Evolutionary conservation across 1,140 invertebrate species (phyloP), one percentile per base, ranked within the genome.

Genomic region (Drosophila triauraria): DNA sequence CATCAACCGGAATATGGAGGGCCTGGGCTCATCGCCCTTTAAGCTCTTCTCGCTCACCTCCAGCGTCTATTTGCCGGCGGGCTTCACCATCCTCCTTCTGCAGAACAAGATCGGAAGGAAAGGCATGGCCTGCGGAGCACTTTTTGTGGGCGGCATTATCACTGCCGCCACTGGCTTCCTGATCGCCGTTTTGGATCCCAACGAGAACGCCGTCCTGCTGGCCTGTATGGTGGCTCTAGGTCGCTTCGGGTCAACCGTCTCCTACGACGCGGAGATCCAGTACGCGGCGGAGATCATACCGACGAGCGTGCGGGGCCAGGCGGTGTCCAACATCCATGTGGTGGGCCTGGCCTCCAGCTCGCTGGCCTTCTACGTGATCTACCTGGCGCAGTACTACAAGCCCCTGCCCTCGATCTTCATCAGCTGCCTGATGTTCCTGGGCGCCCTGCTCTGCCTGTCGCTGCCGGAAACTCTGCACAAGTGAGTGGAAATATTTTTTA

Each of bases 261-360:
- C 95, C 10, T 96, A 95, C 80, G 94, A 95, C 80, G 94, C 95
- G 2, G 88, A 94, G 82, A 90, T 95, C 59, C 94, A 95, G 69
- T 96, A 95, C 78, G 95, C 95, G 9, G 94, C 95, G 2, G 95
- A 96, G 79, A 92, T 95, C 38, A 94, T 95, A 35, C 95, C 95
- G 2, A 96, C 95, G 0, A 94, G 94, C 6, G 94, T 96, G 0
- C 87, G 95, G 32, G 94, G 93, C 1, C 94, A 94, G 82, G 94
- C 94, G n/a, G 93, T 95, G 23, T 93, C 93, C 13, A 92, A 93
- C 13, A 91, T 94, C 12, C 94, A 95, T 77, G 93, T 95, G 6
- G 93, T 93, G n/a, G 94, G 94, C 3, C 93, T 94, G 80, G 93
- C 93, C 9, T 94, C 81, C 27, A 91, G 82, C 20, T 91, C 90